Base-by-base conservation (phyloP, 2,888 invertebrate species). In the Cephus runcator region DNA sequence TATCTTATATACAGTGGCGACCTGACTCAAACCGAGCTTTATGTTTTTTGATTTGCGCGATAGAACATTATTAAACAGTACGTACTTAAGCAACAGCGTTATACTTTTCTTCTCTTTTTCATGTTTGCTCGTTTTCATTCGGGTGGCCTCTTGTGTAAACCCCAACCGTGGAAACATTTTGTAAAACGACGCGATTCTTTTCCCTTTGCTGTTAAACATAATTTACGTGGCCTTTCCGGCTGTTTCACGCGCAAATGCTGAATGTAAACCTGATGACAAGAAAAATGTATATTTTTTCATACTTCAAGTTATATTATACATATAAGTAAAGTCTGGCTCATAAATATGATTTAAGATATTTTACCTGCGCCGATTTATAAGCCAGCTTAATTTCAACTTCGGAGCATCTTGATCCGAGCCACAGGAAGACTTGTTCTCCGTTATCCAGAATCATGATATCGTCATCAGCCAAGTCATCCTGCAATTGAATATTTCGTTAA, bases 371-470 rank as follows among this genome's bases (percentile, higher is more conserved):
- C 81, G 99, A 99, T 93, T 99, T 99, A 91, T 97, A 98, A 0
- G 99, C 98, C 77, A 99, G 93, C 92, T 99, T 99, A 80, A 99
- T 98, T 93, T 99, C 99, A 6, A 99, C 99, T 93, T 99, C 99
- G 79, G 98, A 98, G 89, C 99, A 98, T 86, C 96, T 96, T 78
- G 98, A 95, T 12, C 99, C 99, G 77, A 99, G 94, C 99, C 99
- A 99, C 77, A 99, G 93, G 93, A 98, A 99, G 78, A 99, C 98
- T 92, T 98, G 98, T 87, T 98, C 97, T 4, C 99, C 99, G 90
- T 98, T 99, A 92, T 99, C 99, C 85, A 99, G 93, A 84, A 99
- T 98, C 99, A 99, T 99, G 69, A 99, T 99, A 92, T 99, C 99
- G 91, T 99, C 99, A 92, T 99, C 99, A 1, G 99, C 99, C 85